Conservation (phyloP, 2,797 vertebrate species). For the Muraenolepis orangiensis region DNA sequence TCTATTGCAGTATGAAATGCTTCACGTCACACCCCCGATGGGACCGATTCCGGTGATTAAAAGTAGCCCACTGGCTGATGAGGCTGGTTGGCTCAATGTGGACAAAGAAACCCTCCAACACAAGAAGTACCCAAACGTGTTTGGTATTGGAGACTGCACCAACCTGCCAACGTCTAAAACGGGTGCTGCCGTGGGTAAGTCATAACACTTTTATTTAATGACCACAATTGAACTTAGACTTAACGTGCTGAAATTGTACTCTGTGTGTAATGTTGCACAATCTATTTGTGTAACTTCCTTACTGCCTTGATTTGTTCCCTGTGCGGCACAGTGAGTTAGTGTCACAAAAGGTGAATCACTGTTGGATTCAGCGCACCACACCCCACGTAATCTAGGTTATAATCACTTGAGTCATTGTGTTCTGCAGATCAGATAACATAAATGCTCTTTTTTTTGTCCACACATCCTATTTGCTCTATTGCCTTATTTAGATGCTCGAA, state of each 20-base stretch:
- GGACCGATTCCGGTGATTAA: conserved; percentile 82
- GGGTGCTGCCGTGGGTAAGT: conserved; percentile 87
- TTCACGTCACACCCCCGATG: conserved; percentile 97
- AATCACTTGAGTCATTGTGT: neutral
- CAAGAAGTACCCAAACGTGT: conserved; percentile 87
- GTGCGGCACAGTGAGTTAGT: neutral
- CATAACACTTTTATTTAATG: neutral
- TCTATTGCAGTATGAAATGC: conserved; percentile 90
- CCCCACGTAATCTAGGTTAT: neutral
- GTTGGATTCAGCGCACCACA: neutral
- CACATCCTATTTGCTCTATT: neutral
- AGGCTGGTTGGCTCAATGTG: conserved; percentile 87
- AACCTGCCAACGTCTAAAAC: conserved; percentile 93
- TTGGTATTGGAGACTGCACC: conserved; percentile 97
- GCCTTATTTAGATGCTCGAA: neutral
- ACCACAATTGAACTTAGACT: neutral
- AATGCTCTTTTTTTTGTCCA: neutral
- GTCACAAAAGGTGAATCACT: neutral
- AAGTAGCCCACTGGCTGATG: conserved; percentile 78
- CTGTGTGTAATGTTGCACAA: neutral
- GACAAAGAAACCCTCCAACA: conserved; percentile 91
- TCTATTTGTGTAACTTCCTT: neutral
- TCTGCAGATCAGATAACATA: neutral
- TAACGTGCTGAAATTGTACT: neutral
- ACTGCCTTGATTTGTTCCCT: neutral